These are phyloP conservation scores for Leptopilina clavipes DNA, from an alignment of 1,140 invertebrate genomes.

Conservation along the genomic window DNA sequence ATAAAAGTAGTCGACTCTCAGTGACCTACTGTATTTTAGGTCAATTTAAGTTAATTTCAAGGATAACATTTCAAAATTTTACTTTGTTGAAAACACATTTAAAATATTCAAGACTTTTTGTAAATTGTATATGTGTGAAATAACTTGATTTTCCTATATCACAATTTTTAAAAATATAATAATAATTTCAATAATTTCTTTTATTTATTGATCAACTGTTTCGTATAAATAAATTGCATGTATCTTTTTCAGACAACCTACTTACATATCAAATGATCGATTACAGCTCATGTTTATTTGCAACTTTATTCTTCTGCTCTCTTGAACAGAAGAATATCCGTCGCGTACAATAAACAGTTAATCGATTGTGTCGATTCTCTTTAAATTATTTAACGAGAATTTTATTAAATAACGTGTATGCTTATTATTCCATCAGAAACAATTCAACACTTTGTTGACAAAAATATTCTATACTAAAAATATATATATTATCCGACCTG, in stretches of 20 bases:
- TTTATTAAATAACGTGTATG: not conserved
- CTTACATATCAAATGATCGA: slow-evolving; percentile 14
- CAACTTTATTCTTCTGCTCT: not conserved
- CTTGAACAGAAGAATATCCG: not conserved
- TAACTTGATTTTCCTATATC: too few species aligned
- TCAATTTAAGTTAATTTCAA: too few species aligned
- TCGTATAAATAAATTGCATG: not conserved
- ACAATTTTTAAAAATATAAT: not conserved
- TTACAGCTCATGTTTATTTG: slow-evolving; percentile 22
- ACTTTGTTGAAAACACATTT: too few species aligned
- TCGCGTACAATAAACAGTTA: not conserved
- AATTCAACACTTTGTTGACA: not conserved
- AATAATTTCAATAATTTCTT: not conserved
- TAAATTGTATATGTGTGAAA: too few species aligned
- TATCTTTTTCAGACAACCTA: not conserved
- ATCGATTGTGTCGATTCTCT: not conserved
- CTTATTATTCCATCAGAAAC: not conserved
- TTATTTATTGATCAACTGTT: not conserved
- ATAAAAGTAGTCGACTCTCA: too few species aligned
- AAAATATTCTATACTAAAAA: too few species aligned
- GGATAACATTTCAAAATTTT: too few species aligned
- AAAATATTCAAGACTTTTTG: too few species aligned
- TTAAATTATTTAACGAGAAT: not conserved
- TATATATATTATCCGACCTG: too few species aligned
- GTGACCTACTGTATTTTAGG: too few species aligned